A percentile compares a stretch with the other conserved stretches of the same genome.
Evolutionary conservation across 2,113 vertebrate genomes (phyloP).

Genomic region (Eira barbara): DNA sequence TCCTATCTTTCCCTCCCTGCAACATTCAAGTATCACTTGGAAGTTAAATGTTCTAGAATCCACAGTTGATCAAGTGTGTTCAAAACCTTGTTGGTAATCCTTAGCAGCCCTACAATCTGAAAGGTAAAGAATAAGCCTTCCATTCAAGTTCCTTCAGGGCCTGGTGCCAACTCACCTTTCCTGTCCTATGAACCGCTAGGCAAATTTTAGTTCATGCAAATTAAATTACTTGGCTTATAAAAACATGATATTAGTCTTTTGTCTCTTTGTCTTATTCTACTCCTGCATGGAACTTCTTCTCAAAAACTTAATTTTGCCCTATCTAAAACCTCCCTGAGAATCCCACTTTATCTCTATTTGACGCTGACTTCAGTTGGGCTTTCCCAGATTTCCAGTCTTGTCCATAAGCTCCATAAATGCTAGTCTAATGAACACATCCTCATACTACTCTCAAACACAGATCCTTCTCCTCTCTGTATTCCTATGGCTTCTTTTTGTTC

Average conservation of each 20-base stretch:
- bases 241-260: not conserved
- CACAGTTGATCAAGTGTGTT: not conserved
- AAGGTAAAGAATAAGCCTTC: not conserved
- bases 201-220: not conserved
- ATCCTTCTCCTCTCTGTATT: not conserved
- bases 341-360: not conserved
- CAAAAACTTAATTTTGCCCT: not conserved
- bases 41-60: not conserved
- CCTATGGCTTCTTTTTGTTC: not conserved
- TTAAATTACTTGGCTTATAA: not conserved
- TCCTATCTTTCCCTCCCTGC: not conserved
- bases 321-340: not conserved
- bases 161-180: not conserved
- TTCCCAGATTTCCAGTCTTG: not conserved
- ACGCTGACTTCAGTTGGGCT: not conserved
- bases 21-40: not conserved
- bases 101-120: not conserved
- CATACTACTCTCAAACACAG: not conserved
- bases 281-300: not conserved
- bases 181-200: not conserved
- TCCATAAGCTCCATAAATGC: not conserved
- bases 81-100: not conserved
- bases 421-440: not conserved
- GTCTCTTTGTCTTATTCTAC: not conserved
- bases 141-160: not conserved